Conservation (phyloP, 2,888 invertebrate species). For the Gari tellinella region DNA sequence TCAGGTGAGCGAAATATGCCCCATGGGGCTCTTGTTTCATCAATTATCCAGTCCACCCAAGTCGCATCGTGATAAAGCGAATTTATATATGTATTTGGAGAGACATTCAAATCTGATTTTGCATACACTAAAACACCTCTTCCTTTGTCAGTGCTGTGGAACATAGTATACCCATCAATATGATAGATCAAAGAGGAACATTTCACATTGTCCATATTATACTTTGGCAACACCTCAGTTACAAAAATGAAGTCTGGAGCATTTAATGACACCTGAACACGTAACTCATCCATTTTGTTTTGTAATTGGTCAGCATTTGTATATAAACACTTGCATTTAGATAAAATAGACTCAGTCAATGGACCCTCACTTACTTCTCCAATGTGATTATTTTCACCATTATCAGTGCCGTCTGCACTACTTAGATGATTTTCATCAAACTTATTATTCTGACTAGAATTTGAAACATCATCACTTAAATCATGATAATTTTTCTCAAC, state of each 20-base stretch:
- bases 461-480: too few relatives aligned
- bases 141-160: slow-evolving; percentile 14
- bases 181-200: slow-evolving; percentile 24
- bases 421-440: background rate
- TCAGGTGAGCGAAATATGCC: too few relatives aligned
- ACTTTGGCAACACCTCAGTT: too few relatives aligned
- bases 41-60: slow-evolving; percentile 13
- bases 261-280: slow-evolving; percentile 15
- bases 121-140: slow-evolving; percentile 28
- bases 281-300: slow-evolving; percentile 28
- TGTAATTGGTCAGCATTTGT: slow-evolving; percentile 30
- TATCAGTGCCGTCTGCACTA: background rate
- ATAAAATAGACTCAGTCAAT: slow-evolving; percentile 10
- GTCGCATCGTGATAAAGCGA: slow-evolving; percentile 10
- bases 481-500: too few relatives aligned
- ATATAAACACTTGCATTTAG: slow-evolving; percentile 19
- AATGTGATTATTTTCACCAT: background rate
- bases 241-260: slow-evolving; percentile 32
- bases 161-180: slow-evolving; percentile 22
- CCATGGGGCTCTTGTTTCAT: too few relatives aligned
- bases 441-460: background rate
- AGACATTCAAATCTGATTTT: slow-evolving; percentile 13
- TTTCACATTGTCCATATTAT: too few relatives aligned
- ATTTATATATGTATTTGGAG: slow-evolving; percentile 13
- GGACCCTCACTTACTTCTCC: background rate